Evolutionary conservation across 1,140 invertebrate species (phyloP).

Genomic region (Diorhabda sublineata): DNA sequence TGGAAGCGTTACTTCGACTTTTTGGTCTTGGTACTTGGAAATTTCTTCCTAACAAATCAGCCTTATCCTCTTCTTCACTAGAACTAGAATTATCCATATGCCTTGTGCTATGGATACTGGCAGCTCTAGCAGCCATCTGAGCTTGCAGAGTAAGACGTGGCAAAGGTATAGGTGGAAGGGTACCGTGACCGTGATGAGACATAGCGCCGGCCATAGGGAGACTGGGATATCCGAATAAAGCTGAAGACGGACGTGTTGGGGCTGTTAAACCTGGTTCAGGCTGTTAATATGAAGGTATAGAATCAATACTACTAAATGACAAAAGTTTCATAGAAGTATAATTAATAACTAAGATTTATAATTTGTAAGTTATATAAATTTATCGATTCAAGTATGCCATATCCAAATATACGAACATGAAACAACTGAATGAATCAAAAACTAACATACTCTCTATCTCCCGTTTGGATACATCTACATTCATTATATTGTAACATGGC

Average conservation of each 20-base stretch:
- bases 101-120: constrained; percentile 49
- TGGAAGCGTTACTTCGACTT: constrained; percentile 65
- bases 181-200: constrained; percentile 47
- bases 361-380: too few species aligned
- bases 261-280: constrained; percentile 58
- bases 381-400: too few species aligned
- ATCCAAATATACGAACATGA: too few species aligned
- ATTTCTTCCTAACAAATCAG: constrained; percentile 64
- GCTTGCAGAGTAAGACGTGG: constrained; percentile 57
- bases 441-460: too few species aligned
- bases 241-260: constrained; percentile 74
- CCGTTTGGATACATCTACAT: too few species aligned
- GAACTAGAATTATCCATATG: constrained; percentile 58
- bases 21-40: constrained; percentile 74
- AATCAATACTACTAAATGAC: too few species aligned
- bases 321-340: too few species aligned
- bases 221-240: constrained; percentile 73
- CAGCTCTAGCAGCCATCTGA: constrained; percentile 45
- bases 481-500: too few species aligned
- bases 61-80: constrained; percentile 65
- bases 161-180: constrained; percentile 67
- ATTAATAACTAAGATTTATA: too few species aligned
- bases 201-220: constrained; percentile 43
- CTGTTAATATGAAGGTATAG: constrained; percentile 41
- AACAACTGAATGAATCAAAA: too few species aligned